Conservation (phyloP, 1,140 invertebrate species). For the Apis mellifera region Amel_HAv3.1 CM009935.2:180501-181000, state of each 20-base stretch:
- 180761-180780: conserved; percentile 76
- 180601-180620: neutral
- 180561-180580: no score
- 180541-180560: neutral
- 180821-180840: conserved; percentile 74
- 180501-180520: conserved; percentile 70
- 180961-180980: conserved; percentile 58
- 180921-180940: conserved; percentile 65
- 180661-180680: neutral
- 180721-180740: conserved; percentile 78
- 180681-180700: conserved; percentile 71
- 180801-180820: conserved; percentile 77
- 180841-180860: conserved; percentile 72
- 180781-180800: conserved; percentile 73
- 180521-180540: neutral
- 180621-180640: neutral
- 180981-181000: conserved; percentile 45
- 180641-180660: neutral
- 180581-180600: neutral
- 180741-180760: conserved; percentile 76
- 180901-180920: conserved; percentile 68
- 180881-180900: conserved; percentile 63
- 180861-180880: conserved; percentile 63
- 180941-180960: conserved; percentile 62
- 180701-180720: conserved; percentile 82